Conservation (phyloP, 2,113 vertebrate genomes). For the Morone chrysops region DNA sequence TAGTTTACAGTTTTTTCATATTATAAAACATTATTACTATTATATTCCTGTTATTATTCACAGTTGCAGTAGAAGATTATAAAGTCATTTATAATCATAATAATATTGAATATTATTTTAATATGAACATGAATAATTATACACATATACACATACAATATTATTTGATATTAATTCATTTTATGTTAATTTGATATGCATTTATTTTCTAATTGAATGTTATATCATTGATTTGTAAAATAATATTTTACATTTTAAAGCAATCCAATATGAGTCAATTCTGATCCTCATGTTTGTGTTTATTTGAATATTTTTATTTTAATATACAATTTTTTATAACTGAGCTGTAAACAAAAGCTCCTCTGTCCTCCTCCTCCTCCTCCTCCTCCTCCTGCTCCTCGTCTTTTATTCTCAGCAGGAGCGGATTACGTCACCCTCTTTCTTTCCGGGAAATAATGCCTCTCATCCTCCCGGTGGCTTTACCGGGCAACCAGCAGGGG, state of each 20-base stretch:
- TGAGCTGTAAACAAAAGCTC: conserved; percentile 25
- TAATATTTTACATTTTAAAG: neutral
- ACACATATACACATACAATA: neutral
- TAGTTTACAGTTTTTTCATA: too few species aligned
- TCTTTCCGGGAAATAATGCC: conserved; percentile 71
- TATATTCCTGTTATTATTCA: neutral
- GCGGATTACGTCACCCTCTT: conserved; percentile 53
- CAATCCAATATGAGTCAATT: neutral
- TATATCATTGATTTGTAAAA: neutral
- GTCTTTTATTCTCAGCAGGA: conserved; percentile 47
- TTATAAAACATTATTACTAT: too few species aligned
- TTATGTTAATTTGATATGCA: neutral
- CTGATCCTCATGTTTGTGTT: neutral
- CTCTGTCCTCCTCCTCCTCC: conserved; percentile 25
- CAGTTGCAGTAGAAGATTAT: neutral
- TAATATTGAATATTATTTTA: neutral
- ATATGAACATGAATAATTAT: neutral
- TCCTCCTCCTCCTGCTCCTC: conserved; percentile 32
- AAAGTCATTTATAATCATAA: neutral
- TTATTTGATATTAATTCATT: neutral
- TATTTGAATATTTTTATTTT: neutral
- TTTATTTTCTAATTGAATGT: neutral
- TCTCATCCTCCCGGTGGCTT: conserved; percentile 43
- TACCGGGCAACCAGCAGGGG: conserved; percentile 50
- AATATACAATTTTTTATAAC: neutral